These are phyloP conservation scores for Cordilura impudica DNA, from an alignment of 2,888 invertebrate species.

Conservation along the genomic window DNA sequence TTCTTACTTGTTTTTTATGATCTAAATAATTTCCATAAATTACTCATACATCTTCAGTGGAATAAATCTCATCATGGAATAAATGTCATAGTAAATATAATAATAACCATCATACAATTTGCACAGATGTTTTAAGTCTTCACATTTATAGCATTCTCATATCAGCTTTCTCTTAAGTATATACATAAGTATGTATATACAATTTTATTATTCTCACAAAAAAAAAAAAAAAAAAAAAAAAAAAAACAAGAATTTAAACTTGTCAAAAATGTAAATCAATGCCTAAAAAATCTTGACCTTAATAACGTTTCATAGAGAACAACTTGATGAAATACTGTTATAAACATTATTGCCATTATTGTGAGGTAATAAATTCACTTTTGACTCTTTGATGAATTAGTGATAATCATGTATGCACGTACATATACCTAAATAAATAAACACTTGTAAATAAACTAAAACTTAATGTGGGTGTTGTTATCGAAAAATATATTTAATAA, in stretches of 20 bases:
- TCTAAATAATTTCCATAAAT: neutral
- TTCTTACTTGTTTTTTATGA: too few relatives aligned
- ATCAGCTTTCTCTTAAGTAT: slow-evolving; percentile 19
- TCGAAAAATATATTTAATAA: neutral
- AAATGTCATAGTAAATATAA: too few relatives aligned
- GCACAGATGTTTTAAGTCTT: slow-evolving; percentile 4
- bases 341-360: slow-evolving; percentile 16
- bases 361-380: slow-evolving; percentile 1
- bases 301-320: slow-evolving; percentile 28
- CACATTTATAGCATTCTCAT: neutral
- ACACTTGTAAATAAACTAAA: neutral
- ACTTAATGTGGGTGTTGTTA: neutral
- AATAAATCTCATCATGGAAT: too few relatives aligned
- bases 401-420: neutral
- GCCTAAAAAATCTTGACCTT: slow-evolving; percentile 41
- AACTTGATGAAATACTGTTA: slow-evolving; percentile 14
- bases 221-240: neutral
- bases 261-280: slow-evolving; percentile 1
- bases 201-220: neutral
- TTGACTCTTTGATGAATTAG: neutral
- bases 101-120: too few relatives aligned
- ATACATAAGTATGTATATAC: too few relatives aligned
- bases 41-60: too few relatives aligned
- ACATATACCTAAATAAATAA: neutral
- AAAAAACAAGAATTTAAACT: neutral